A percentile compares a stretch with the other conserved stretches of the same genome.
These are phyloP conservation scores for Glareola pratincola DNA, from an alignment of 2,113 vertebrate genomes.

Conservation along the genomic window DNA sequence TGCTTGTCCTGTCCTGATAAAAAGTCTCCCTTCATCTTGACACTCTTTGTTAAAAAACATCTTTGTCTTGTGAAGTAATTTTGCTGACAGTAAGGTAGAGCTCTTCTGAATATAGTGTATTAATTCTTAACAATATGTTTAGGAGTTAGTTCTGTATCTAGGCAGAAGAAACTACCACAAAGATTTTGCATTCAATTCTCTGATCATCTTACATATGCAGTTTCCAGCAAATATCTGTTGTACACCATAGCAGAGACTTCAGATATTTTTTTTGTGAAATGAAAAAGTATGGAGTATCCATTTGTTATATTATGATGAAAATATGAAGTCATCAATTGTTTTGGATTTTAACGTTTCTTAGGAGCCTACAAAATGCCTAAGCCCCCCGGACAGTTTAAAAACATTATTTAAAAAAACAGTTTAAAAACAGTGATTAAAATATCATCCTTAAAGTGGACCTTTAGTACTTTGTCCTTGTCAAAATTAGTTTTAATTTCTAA, in stretches of 20 bases:
- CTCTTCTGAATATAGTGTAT: not conserved
- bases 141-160: not conserved
- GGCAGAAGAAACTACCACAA: not conserved
- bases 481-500: not conserved
- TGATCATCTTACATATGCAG: not conserved
- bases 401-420: not conserved
- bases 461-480: rapidly evolving
- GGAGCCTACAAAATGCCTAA: not conserved
- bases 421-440: not conserved
- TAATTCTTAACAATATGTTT: not conserved
- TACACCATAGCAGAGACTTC: not conserved
- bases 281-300: not conserved
- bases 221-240: not conserved
- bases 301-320: not conserved
- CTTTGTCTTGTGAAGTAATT: not conserved
- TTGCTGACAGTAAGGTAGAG: not conserved
- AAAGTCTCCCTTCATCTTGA: not conserved
- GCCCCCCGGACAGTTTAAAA: not conserved
- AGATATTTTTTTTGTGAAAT: not conserved
- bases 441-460: not conserved
- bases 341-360: not conserved
- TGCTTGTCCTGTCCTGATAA: not conserved
- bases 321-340: not conserved
- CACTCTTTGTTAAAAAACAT: not conserved
- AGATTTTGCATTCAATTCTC: not conserved